These are phyloP conservation scores for Listronotus bonariensis DNA, from an alignment of 1,140 invertebrate genomes.

Conservation along the genomic window DNA sequence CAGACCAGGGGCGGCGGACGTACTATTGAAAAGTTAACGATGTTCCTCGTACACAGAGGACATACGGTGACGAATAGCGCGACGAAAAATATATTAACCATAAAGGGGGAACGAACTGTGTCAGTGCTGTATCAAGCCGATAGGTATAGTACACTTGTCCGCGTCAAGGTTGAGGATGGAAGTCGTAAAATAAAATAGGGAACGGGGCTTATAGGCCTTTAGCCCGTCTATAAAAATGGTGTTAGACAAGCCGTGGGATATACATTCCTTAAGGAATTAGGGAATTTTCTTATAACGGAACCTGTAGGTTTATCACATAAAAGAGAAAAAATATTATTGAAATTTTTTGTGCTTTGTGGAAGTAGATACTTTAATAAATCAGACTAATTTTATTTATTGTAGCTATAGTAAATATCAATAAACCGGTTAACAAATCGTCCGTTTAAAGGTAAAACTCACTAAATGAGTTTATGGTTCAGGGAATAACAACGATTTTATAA, in stretches of 20 bases:
- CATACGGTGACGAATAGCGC: constrained; percentile 15
- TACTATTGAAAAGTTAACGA: constrained; percentile 16
- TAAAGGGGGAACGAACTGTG: constrained; percentile 31
- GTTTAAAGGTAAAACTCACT: too few species aligned
- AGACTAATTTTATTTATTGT: too few species aligned
- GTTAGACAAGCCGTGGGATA: background rate
- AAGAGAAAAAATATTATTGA: too few species aligned
- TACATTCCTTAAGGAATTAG: constrained; percentile 1
- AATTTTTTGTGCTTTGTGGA: too few species aligned
- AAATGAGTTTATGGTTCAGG: too few species aligned
- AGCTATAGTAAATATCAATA: too few species aligned
- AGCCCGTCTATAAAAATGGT: background rate
- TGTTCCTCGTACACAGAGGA: constrained; percentile 14
- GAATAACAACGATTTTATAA: too few species aligned
- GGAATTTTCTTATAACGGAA: too few species aligned
- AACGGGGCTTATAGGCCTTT: constrained; percentile 18
- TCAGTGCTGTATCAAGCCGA: constrained; percentile 13
- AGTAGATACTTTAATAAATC: too few species aligned
- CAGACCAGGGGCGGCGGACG: constrained; percentile 6
- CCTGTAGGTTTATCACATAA: too few species aligned
- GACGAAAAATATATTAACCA: constrained; percentile 10
- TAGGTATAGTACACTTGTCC: constrained; percentile 26
- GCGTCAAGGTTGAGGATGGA: constrained; percentile 28
- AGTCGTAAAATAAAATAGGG: constrained; percentile 24
- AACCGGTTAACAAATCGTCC: too few species aligned